Percentiles rank a stretch among this genome's conserved stretches.
Evolutionary conservation across 2,113 vertebrate genomes (phyloP).

Genomic region (Calypte anna): DNA sequence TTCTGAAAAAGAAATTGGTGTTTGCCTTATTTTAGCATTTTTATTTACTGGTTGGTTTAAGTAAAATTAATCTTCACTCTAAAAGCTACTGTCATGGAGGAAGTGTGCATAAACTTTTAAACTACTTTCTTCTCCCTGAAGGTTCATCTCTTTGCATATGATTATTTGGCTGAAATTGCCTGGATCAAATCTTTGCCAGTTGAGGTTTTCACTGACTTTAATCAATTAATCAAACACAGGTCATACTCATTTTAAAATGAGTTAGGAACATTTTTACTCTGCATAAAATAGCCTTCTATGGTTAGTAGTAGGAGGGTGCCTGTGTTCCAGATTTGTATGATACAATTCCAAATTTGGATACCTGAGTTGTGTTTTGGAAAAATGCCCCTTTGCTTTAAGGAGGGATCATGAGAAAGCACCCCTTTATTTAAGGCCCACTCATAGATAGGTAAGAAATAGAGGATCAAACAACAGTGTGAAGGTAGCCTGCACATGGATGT

Average conservation of each 20-base stretch:
- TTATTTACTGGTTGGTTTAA: background rate
- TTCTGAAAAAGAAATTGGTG: background rate
- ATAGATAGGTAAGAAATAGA: background rate
- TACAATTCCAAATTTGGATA: constrained; percentile 40
- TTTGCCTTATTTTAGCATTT: background rate
- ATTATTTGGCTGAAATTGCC: background rate
- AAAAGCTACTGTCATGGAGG: background rate
- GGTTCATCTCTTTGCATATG: background rate
- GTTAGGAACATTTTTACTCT: background rate
- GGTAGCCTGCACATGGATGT: background rate
- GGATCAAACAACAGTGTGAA: background rate
- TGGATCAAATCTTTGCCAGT: background rate
- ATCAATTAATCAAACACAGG: background rate
- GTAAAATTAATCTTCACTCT: background rate
- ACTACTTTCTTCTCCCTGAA: background rate
- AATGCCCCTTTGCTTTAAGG: background rate
- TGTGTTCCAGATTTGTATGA: background rate
- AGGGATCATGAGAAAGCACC: background rate
- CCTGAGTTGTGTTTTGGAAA: constrained; percentile 37
- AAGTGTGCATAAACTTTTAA: background rate
- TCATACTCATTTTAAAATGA: background rate
- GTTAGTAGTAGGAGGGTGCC: background rate
- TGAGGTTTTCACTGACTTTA: background rate
- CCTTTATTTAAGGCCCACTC: background rate
- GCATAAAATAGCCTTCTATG: constrained; percentile 14